A percentile compares a stretch with the other conserved stretches of the same genome.
Conservation (phyloP, 2,113 vertebrate species). For the Tauraco erythrolophus region DNA sequence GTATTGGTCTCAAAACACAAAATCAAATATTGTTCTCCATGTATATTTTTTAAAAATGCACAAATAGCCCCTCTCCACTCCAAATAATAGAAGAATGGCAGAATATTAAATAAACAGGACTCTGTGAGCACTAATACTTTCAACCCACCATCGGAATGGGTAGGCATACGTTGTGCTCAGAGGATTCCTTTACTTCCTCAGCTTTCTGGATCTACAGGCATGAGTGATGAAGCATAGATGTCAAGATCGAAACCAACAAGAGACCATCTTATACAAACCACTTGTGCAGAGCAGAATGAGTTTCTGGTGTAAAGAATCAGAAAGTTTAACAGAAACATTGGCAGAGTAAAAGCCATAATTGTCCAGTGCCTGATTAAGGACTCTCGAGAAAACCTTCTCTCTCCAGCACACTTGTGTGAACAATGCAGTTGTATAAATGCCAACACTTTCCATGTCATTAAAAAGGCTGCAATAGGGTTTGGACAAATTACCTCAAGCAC, state of each 20-base stretch:
- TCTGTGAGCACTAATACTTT: background rate
- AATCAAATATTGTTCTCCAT: background rate
- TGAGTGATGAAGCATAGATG: background rate
- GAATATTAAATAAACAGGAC: background rate
- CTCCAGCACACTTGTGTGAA: background rate
- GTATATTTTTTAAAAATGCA: background rate
- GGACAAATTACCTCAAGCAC: constrained; percentile 26
- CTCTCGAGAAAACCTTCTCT: background rate
- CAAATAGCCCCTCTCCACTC: accelerated
- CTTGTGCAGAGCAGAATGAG: background rate
- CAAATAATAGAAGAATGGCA: background rate
- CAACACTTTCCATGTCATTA: background rate
- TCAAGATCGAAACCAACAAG: background rate
- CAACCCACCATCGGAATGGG: background rate
- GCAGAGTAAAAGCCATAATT: accelerated
- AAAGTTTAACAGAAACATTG: background rate
- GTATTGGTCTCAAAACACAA: background rate
- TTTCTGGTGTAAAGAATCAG: background rate
- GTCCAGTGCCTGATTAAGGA: background rate
- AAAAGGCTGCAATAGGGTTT: background rate
- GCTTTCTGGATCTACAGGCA: background rate
- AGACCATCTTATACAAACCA: background rate
- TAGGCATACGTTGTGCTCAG: accelerated
- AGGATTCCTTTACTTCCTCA: background rate
- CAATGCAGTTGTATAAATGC: background rate